Evolutionary conservation across 2,797 vertebrate genomes (phyloP).

Genomic region (Sarcophilus harrisii): DNA sequence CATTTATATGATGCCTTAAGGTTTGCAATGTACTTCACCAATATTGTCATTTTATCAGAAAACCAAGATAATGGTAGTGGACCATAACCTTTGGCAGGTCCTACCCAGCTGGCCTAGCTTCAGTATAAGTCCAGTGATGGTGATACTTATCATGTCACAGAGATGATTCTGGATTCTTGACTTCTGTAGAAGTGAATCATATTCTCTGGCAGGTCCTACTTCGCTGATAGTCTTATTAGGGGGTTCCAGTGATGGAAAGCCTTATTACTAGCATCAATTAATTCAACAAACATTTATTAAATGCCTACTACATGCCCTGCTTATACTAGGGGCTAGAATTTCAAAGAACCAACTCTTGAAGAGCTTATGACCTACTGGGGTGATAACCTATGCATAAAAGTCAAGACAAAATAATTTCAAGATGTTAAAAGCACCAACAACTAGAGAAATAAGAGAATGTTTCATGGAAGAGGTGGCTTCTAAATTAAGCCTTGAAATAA

Average conservation of each 20-base stretch:
- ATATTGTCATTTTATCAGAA: neutral
- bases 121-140: neutral
- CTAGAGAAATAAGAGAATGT: neutral
- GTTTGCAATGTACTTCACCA: neutral
- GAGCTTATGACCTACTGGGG: neutral
- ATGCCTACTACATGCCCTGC: neutral
- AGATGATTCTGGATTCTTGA: neutral
- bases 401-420: neutral
- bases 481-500: neutral
- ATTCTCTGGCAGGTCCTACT: neutral
- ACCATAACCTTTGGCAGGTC: neutral
- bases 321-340: neutral
- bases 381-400: neutral
- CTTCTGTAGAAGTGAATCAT: neutral
- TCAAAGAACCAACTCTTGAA: neutral
- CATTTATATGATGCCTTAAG: neutral
- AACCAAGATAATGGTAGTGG: neutral
- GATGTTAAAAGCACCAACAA: neutral
- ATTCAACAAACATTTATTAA: neutral
- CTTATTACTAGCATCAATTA: neutral
- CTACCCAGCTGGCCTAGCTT: neutral
- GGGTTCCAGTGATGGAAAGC: neutral
- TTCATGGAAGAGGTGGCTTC: neutral
- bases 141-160: neutral
- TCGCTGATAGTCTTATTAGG: neutral